Conservation (phyloP, 2,888 invertebrate species). For the Ephialtes manifestator region DNA sequence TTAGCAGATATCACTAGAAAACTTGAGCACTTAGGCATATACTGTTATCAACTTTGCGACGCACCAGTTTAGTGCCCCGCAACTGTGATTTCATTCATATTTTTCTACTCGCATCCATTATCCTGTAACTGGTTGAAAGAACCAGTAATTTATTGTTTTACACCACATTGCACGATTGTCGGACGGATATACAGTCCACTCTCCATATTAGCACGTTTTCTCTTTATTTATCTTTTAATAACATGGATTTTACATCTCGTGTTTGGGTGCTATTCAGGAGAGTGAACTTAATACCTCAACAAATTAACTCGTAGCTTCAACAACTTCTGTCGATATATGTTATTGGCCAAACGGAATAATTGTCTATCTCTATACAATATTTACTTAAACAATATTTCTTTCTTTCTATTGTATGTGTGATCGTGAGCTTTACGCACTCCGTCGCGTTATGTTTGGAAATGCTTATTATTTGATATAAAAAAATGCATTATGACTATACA, state of each 20-base stretch:
- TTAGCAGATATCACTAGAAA: conserved; percentile 59
- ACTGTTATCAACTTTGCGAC: conserved; percentile 41
- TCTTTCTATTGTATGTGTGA: conserved; percentile 45
- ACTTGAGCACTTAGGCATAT: conserved; percentile 65
- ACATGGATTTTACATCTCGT: neutral
- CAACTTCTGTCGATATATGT: conserved; percentile 46
- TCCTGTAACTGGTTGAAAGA: conserved; percentile 32
- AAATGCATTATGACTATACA: conserved; percentile 76
- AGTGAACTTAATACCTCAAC: conserved; percentile 37
- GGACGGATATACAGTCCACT: conserved; percentile 29
- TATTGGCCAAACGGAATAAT: conserved; percentile 46
- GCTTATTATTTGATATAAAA: conserved; percentile 69
- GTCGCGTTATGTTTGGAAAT: conserved; percentile 65
- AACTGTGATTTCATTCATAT: conserved; percentile 41
- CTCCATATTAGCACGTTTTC: neutral
- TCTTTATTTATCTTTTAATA: neutral
- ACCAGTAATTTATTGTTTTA: conserved; percentile 15
- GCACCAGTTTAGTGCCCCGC: conserved; percentile 10
- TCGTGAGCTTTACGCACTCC: conserved; percentile 49
- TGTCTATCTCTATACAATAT: conserved; percentile 50
- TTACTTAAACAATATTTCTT: conserved; percentile 51
- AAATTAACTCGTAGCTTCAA: conserved; percentile 28
- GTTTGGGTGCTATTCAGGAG: neutral
- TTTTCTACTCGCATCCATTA: conserved; percentile 40
- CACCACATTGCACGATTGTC: conserved; percentile 43